Evolutionary conservation across 2,888 invertebrate species (phyloP), one percentile per base, ranked within the genome.

Genomic region (Ypsolopha sequella): DNA sequence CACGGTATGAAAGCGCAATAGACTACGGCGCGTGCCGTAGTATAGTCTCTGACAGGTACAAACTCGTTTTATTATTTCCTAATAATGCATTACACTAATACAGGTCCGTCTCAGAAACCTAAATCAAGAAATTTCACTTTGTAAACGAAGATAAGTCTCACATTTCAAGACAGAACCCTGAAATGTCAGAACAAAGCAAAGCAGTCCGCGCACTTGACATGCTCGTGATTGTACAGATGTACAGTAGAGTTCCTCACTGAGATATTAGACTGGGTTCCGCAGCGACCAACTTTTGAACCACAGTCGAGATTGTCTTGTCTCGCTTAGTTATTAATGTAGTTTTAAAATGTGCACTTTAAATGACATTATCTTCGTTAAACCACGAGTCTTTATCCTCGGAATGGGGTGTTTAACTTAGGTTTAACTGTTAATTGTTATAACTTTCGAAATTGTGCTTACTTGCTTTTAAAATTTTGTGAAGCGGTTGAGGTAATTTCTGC

Each of bases 341-440:
- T 78, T 80, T 80, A 76, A 80, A 80, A 81, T 74, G 77, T 76
- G 76, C 75, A 66, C 76, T 70, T 63, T 59, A 70, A 74, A 76
- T 72, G 73, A 73, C 75, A 73, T 80, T 72, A 76, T 76, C 74
- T 60, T 57, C 73, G 69, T 77, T 78, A 66, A 73, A 77, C 73
- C 73, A 60, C 65, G 70, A 24, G 13, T 36, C 48, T 48, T 48
- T 36, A 13, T 48, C n/a, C 24, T 48, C 49, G n/a, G 38, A 39
- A 41, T 41, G n/a, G 41, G 41, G 7, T n/a, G 41, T 49, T 49
- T 24, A 33, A 33, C 11, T 48, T 36, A 7, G 38, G 11, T 36
- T 36, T 48, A 36, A 35, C 11, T 43, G 14, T 39, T 39, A n/a
- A 9, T 39, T 39, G 9, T 39, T 39, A 9, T n/a, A 39, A n/a